Evolutionary conservation across 1,140 invertebrate genomes (phyloP).

Genomic region (Bombus impatiens): DNA sequence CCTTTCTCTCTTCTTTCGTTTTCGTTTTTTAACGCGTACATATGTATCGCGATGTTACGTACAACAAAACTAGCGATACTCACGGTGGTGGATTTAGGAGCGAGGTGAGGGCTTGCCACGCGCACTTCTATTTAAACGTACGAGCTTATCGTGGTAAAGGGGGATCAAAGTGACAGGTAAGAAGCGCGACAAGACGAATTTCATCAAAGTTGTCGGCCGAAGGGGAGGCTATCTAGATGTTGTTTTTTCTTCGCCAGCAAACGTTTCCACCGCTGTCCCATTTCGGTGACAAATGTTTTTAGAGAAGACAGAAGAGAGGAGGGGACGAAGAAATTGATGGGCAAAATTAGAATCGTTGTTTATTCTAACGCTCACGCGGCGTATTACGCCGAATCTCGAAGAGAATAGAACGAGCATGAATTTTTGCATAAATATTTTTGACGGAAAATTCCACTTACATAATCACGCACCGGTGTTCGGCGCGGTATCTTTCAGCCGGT

Average conservation of each 20-base stretch:
- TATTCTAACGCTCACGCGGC: neutral
- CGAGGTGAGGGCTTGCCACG: constrained; percentile 18
- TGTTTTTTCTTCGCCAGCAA: neutral
- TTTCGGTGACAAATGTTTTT: constrained; percentile 19
- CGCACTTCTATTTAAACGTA: constrained; percentile 61
- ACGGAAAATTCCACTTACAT: neutral
- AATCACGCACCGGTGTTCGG: neutral
- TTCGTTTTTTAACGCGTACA: neutral
- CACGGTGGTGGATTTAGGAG: neutral
- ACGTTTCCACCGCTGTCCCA: neutral
- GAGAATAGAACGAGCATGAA: no score
- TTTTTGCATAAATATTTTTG: no score
- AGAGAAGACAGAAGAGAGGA: neutral
- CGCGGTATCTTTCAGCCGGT: neutral
- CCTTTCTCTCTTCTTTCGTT: constrained; percentile 37
- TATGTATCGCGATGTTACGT: neutral
- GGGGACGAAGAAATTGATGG: neutral
- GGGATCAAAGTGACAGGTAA: neutral
- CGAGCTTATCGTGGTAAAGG: constrained; percentile 30
- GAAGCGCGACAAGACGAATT: constrained; percentile 38
- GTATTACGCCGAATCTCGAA: neutral
- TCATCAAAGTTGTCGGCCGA: constrained; percentile 28
- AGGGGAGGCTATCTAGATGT: neutral
- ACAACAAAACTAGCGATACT: neutral
- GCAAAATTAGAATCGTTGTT: neutral